A percentile compares a stretch with the other conserved stretches of the same genome.
phyloP scores from a whole-genome alignment of 2,888 invertebrate species.

The Sesia apiformis region DNA sequence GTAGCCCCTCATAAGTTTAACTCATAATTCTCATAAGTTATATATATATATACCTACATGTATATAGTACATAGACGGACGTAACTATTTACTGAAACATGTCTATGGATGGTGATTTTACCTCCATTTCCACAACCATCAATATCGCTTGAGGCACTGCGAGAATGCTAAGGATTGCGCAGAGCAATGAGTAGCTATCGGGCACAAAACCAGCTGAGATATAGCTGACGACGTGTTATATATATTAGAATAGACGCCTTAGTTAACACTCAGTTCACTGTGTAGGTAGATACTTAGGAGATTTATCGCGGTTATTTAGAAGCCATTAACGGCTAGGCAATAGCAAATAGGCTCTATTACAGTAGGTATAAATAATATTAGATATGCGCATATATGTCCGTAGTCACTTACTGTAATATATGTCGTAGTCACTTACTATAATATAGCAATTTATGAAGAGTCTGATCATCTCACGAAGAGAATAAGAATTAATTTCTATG shows the following conservation, averaged over 20 bases:
- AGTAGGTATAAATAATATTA: too few relatives aligned
- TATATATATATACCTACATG: too few relatives aligned
- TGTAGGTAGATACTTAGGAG: neutral
- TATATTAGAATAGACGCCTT: slow-evolving; percentile 16
- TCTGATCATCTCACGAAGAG: too few relatives aligned
- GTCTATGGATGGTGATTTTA: neutral
- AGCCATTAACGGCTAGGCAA: neutral
- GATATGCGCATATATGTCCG: too few relatives aligned
- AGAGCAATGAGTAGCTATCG: slow-evolving; percentile 3
- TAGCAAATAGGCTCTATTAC: too few relatives aligned
- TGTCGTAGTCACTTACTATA: too few relatives aligned
- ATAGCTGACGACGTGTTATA: slow-evolving; percentile 15
- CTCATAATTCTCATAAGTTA: too few relatives aligned
- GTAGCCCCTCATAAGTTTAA: too few relatives aligned
- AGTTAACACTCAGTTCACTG: neutral
- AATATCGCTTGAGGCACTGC: slow-evolving; percentile 2
- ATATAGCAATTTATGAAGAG: too few relatives aligned
- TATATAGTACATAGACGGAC: too few relatives aligned
- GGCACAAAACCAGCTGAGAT: slow-evolving; percentile 4
- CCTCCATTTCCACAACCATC: neutral
- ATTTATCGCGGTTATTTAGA: neutral
- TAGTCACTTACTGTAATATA: too few relatives aligned
- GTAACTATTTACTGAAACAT: neutral
- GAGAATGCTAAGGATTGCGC: slow-evolving; percentile 5
- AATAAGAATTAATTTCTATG: too few relatives aligned